Base-by-base conservation (phyloP, 2,888 invertebrate genomes). In the Taphrorychus bicolor region DNA sequence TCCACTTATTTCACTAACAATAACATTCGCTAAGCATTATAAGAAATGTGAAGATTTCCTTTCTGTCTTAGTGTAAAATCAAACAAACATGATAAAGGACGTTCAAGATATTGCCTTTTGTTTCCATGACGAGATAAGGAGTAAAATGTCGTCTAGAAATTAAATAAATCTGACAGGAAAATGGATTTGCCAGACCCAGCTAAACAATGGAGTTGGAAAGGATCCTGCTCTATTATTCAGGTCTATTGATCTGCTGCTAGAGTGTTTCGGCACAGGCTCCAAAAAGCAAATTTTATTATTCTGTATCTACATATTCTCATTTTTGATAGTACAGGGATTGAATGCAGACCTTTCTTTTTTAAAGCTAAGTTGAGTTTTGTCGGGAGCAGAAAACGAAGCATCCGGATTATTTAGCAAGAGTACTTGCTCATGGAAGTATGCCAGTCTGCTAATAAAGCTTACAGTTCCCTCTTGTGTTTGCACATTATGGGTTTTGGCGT, bases 91-190 rank as follows among this genome's bases (percentile, higher is more conserved):
- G 32, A 32, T 32, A 32, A 32, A 48, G 16, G 2, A 16, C 14
- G 48, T 18, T 16, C 16, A 16, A 17, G 48, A 48, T 18, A 48
- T 14, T 9, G 48, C 7, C 48, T 40, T 3, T 48, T n/a, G 48
- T 48, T 48, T 7, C 9, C 48, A 14, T 16, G 14, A 48, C 3
- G 48, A 17, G 48, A 48, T 48, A 48, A 48, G n/a, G 48, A 48
- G 48, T 5, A n/a, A 48, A 48, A 48, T 14, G 48, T 48, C 18
- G 48, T 11, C 32, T 32, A 48, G 48, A 48, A 48, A 48, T 48
- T 48, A 16, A 48, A 48, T 48, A 17, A 48, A 48, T 17, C n/a
- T 48, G 48, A 48, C 48, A 48, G 9, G 48, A 48, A 48, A 48
- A 48, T 48, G 17, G n/a, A n/a, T 32, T 7, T 32, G 11, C 3